A percentile compares a stretch with the other conserved stretches of the same genome.
phyloP scores from a whole-genome alignment of 1,140 invertebrate genomes.

The Meteorus sp. region DNA sequence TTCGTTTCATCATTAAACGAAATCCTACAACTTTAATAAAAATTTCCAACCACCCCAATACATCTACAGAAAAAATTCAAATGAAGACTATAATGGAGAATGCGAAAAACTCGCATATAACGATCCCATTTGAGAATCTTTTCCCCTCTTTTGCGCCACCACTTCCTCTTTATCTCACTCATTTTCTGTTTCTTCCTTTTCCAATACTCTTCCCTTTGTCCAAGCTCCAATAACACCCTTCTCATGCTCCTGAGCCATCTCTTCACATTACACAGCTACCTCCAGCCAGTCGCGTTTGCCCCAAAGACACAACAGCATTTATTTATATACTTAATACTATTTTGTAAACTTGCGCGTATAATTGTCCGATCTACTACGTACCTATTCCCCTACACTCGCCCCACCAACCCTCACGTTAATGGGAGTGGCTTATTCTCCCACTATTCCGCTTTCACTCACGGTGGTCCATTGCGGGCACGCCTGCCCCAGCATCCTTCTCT shows the following conservation, averaged over 20 bases:
- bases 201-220: conserved; percentile 18
- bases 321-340: no score
- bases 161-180: conserved; percentile 23
- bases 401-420: conserved; percentile 32
- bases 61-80: conserved; percentile 13
- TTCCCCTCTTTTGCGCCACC: no score
- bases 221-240: conserved; percentile 44
- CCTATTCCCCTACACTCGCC: conserved; percentile 19
- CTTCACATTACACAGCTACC: conserved; percentile 21
- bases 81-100: conserved; percentile 26
- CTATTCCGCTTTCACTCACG: neutral
- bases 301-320: no score
- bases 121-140: conserved; percentile 57
- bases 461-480: conserved; percentile 20
- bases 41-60: neutral
- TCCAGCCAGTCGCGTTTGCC: no score
- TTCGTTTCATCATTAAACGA: neutral
- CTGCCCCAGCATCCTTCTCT: conserved; percentile 16
- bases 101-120: conserved; percentile 50
- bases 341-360: conserved; percentile 27
- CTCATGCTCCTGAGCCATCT: conserved; percentile 30
- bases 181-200: conserved; percentile 13
- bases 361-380: conserved; percentile 22
- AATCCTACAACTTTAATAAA: neutral
- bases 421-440: conserved; percentile 44